Percentiles rank a stretch among this genome's conserved stretches.
Evolutionary conservation across 2,888 invertebrate species (phyloP).

Genomic region (Meliscaeva auricollis): DNA sequence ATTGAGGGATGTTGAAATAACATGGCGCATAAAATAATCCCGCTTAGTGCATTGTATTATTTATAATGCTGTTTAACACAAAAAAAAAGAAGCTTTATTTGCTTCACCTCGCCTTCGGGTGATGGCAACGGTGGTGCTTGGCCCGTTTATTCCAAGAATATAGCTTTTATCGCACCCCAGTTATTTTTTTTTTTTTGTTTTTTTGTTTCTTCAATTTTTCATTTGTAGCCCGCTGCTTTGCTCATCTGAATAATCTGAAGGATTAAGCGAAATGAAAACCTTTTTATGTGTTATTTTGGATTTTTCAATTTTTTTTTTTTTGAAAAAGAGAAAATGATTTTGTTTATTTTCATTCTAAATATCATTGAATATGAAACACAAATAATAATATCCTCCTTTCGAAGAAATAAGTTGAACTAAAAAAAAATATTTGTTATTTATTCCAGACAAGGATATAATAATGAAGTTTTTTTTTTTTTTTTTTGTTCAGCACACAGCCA

Average conservation of each 20-base stretch:
- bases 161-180: conserved; percentile 34
- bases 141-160: conserved; percentile 8
- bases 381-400: conserved; percentile 30
- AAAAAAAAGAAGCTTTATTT: conserved; percentile 52
- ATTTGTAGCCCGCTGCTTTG: conserved; percentile 36
- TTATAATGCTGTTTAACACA: conserved; percentile 66
- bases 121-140: not conserved
- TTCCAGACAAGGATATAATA: conserved; percentile 54
- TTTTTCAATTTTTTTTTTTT: conserved; percentile 4
- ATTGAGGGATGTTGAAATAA: conserved; percentile 10
- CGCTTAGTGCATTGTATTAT: conserved; percentile 70
- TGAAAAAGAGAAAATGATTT: conserved; percentile 23
- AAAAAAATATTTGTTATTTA: conserved; percentile 34
- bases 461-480: conserved; percentile 61
- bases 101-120: conserved; percentile 48
- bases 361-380: conserved; percentile 34
- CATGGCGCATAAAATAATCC: conserved; percentile 68
- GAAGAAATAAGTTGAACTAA: conserved; percentile 13
- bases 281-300: conserved; percentile 60
- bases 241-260: conserved; percentile 69
- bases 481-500: conserved; percentile 25
- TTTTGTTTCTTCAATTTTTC: conserved; percentile 19
- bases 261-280: conserved; percentile 71
- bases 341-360: conserved; percentile 45
- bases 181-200: conserved; percentile 29